Conservation (phyloP, 2,888 invertebrate species). For the Hermaeophaga mercurialis region DNA sequence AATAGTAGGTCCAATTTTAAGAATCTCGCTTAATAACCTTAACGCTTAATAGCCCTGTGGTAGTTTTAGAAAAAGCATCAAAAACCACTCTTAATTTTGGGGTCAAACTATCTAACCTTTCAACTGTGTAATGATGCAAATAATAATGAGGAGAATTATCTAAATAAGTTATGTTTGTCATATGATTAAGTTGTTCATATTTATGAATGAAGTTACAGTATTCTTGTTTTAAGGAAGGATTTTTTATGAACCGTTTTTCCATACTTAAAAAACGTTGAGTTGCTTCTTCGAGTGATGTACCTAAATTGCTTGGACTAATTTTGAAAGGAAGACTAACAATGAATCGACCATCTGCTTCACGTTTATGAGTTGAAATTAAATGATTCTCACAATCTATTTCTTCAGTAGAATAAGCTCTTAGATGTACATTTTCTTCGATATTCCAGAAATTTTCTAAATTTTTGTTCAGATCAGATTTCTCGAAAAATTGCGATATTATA, state of each 20-base stretch:
- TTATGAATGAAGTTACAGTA: slow-evolving; percentile 29
- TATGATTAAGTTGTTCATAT: slow-evolving; percentile 28
- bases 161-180: slow-evolving; percentile 14
- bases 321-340: slow-evolving; percentile 28
- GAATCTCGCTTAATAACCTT: slow-evolving; percentile 26
- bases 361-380: background rate
- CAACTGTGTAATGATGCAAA: slow-evolving; percentile 26
- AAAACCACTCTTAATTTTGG: slow-evolving; percentile 23
- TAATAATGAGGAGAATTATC: slow-evolving; percentile 9
- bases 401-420: too few relatives aligned
- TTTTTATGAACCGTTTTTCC: slow-evolving; percentile 27
- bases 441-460: too few relatives aligned
- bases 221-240: slow-evolving; percentile 21
- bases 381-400: background rate
- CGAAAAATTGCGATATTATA: background rate
- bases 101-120: slow-evolving; percentile 16
- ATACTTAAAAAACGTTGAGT: slow-evolving; percentile 23
- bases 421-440: too few relatives aligned
- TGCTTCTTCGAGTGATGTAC: slow-evolving; percentile 19
- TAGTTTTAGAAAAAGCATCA: slow-evolving; percentile 9
- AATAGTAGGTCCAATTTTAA: slow-evolving; percentile 22
- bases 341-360: slow-evolving; percentile 20
- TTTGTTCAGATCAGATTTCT: too few relatives aligned
- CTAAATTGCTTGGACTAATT: slow-evolving; percentile 12
- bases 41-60: too few relatives aligned